Conservation (phyloP, 92 coral and sea anemone genomes). For the Galaxea fascicularis region DNA sequence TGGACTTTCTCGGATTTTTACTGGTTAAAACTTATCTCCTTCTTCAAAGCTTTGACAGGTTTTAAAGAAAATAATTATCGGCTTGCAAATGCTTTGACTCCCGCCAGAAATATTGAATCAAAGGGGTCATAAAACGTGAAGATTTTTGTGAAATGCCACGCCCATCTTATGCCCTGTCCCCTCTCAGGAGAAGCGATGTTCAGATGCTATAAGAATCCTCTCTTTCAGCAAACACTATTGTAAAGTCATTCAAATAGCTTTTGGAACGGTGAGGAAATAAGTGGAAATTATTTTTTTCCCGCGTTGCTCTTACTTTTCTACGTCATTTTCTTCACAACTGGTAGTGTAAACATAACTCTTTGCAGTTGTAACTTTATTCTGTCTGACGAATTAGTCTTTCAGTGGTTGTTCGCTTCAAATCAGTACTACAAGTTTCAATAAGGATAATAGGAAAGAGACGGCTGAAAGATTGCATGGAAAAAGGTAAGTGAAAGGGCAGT, state of each 20-base stretch:
- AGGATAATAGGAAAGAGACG: neutral
- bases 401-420: neutral
- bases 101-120: slow-evolving; percentile 5
- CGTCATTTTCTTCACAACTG: neutral
- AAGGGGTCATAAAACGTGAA: neutral
- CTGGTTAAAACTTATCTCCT: slow-evolving; percentile 59
- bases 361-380: neutral
- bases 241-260: neutral
- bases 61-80: slow-evolving; percentile 31
- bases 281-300: neutral
- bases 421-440: neutral
- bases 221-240: neutral
- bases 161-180: neutral
- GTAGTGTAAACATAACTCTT: neutral
- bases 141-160: neutral
- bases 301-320: neutral
- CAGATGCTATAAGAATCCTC: no score
- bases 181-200: neutral
- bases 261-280: neutral
- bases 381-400: neutral
- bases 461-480: neutral
- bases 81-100: slow-evolving; percentile 38
- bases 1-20: slow-evolving; percentile 41
- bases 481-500: neutral
- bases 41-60: slow-evolving; percentile 52